Percentiles rank a stretch among this genome's conserved stretches.
These are phyloP conservation scores for Xanthia icteritia DNA, from an alignment of 2,888 invertebrate species.

Conservation along the genomic window DNA sequence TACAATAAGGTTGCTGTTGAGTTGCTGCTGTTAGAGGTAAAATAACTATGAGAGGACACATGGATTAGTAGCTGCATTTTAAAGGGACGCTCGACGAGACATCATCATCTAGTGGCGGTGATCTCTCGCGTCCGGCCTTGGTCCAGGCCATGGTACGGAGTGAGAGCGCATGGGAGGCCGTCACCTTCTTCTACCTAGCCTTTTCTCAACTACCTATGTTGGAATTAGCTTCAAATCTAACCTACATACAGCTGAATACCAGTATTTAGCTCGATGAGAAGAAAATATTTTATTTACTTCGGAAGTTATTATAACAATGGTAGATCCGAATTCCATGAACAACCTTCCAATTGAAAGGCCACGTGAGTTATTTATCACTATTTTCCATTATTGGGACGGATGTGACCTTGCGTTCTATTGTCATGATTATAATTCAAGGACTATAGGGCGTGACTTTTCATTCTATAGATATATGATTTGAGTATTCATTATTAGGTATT, in stretches of 20 bases:
- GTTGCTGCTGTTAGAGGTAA: not conserved
- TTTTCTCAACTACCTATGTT: not conserved
- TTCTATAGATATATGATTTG: not conserved
- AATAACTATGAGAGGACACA: too few relatives aligned
- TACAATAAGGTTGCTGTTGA: not conserved
- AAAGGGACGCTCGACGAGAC: not conserved
- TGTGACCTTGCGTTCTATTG: slow-evolving; percentile 9
- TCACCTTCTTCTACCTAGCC: not conserved
- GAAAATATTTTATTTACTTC: slow-evolving; percentile 1
- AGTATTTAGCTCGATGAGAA: not conserved
- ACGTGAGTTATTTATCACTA: slow-evolving; percentile 30
- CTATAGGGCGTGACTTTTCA: not conserved
- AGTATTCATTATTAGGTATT: not conserved
- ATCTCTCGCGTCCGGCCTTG: too few relatives aligned
- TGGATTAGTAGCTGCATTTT: not conserved
- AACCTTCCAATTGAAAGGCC: slow-evolving; percentile 12
- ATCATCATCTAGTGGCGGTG: not conserved
- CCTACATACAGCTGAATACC: not conserved
- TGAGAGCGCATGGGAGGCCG: too few relatives aligned
- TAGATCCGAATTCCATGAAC: slow-evolving; percentile 3
- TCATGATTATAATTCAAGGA: slow-evolving; percentile 39
- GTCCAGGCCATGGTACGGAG: too few relatives aligned
- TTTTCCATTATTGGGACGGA: slow-evolving; percentile 6
- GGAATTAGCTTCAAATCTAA: not conserved
- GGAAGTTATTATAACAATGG: slow-evolving; percentile 20